Evolutionary conservation across 2,113 vertebrate genomes (phyloP), one percentile per base, ranked within the genome.

Genomic region (Podiceps cristatus): DNA sequence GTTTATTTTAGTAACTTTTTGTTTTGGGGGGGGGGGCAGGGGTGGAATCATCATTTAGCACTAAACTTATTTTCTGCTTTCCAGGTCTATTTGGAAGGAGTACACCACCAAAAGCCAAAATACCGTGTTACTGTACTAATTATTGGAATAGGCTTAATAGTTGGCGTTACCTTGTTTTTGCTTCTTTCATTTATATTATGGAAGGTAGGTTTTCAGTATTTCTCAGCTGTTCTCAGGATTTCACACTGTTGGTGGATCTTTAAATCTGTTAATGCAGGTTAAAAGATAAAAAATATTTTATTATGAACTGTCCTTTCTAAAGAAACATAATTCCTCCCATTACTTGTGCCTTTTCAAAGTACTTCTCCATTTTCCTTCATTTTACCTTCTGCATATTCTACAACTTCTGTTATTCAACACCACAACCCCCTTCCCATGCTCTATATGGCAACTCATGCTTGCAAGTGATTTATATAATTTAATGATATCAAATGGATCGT

Each of bases 51-150:
- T 8, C 50, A 73, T 8, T 14, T 25, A 37, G 5, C 18, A 59
- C 29, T 55, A 64, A 88, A 45, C 7, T 77, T 93, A 29, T 69
- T 92, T 64, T 86, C 84, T 95, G 53, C 79, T 96, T 95, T 87
- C 79, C 91, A 99, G 99, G 98, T 99, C 77, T 79, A 96, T 42
- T 90, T 99, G 37, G 99, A 99, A 97, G 99, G 98, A 75, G 56
- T 99, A 91, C 99, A 99, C 93, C 98, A 98, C 94, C 98, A 98
- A 94, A 99, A 98, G 87, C 99, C 98, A 58, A 98, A 98, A 67
- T 88, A 73, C 9, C n/a, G 15, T 13, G 98, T 99, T 64, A 97
- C 97, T 27, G 77, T 99, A 22, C 94, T 98, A 45, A 98, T 99
- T 90, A 98, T 99, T 59, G 91, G 96, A 35, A 91, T 98, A 55